phyloP scores from a whole-genome alignment of 2,888 invertebrate genomes.

The Meta bourneti region DNA sequence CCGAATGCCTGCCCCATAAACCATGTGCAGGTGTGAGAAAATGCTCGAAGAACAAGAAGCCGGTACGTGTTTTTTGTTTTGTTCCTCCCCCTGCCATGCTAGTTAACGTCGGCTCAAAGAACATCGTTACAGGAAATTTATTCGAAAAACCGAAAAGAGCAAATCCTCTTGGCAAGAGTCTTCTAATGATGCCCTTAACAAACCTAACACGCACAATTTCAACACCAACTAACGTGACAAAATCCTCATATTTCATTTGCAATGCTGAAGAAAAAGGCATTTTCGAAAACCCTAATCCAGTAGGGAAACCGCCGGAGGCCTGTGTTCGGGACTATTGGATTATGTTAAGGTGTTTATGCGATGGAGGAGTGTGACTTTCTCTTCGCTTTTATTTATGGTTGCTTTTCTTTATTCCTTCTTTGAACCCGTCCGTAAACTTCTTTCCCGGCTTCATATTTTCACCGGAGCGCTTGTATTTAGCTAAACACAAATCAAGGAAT shows the following conservation, averaged over 20 bases:
- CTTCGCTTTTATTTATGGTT: neutral
- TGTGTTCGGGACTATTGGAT: slow-evolving; percentile 71
- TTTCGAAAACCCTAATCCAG: slow-evolving; percentile 65
- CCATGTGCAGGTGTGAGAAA: neutral
- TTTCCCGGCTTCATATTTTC: neutral
- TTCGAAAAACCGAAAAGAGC: slow-evolving; percentile 16
- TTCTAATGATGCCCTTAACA: slow-evolving; percentile 56
- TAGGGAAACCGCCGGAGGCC: slow-evolving; percentile 30
- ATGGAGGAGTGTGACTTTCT: neutral
- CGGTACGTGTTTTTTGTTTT: neutral
- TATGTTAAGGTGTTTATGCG: slow-evolving; percentile 68
- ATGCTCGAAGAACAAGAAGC: neutral
- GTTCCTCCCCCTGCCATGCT: neutral
- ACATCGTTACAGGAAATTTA: slow-evolving; percentile 43
- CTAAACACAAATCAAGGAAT: too few species aligned
- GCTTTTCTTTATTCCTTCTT: neutral
- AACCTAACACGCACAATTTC: slow-evolving; percentile 52
- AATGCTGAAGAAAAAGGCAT: slow-evolving; percentile 7
- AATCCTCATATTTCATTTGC: slow-evolving; percentile 65
- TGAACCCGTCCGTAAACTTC: neutral
- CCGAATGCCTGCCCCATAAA: neutral
- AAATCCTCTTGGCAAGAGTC: slow-evolving; percentile 14
- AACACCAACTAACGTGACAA: slow-evolving; percentile 41
- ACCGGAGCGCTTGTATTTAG: neutral
- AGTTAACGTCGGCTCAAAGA: neutral